Evolutionary conservation across 1,140 invertebrate genomes (phyloP).

Genomic region (Geopemphigus sp.): DNA sequence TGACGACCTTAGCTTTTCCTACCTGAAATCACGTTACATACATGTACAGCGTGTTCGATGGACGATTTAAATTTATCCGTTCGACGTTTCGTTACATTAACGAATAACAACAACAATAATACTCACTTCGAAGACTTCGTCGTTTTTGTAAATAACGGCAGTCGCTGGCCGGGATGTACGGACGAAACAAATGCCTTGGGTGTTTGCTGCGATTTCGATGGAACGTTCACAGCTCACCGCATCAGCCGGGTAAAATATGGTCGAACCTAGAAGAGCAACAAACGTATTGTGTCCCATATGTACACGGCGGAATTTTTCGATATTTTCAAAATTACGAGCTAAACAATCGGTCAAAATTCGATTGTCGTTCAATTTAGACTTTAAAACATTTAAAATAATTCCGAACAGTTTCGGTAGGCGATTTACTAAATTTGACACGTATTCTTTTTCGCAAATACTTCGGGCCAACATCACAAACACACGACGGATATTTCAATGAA

Average conservation of each 20-base stretch:
- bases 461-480: no score
- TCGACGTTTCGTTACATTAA: slow-evolving; percentile 49
- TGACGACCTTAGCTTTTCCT: slow-evolving; percentile 79
- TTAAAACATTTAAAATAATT: no score
- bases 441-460: no score
- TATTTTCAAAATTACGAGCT: no score
- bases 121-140: slow-evolving; percentile 75
- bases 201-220: slow-evolving; percentile 94
- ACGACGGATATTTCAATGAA: no score
- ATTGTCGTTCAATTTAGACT: no score
- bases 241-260: slow-evolving; percentile 96
- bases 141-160: slow-evolving; percentile 81
- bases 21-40: slow-evolving; percentile 57
- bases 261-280: slow-evolving; percentile 61
- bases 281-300: background rate
- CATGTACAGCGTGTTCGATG: no score
- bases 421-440: no score
- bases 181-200: slow-evolving; percentile 92
- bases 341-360: no score
- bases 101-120: background rate
- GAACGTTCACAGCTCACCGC: slow-evolving; percentile 92
- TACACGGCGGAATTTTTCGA: no score
- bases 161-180: slow-evolving; percentile 91
- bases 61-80: no score
- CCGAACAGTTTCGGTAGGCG: no score